Conservation (phyloP, 2,888 invertebrate species). For the Phymatocera aterrima region DNA sequence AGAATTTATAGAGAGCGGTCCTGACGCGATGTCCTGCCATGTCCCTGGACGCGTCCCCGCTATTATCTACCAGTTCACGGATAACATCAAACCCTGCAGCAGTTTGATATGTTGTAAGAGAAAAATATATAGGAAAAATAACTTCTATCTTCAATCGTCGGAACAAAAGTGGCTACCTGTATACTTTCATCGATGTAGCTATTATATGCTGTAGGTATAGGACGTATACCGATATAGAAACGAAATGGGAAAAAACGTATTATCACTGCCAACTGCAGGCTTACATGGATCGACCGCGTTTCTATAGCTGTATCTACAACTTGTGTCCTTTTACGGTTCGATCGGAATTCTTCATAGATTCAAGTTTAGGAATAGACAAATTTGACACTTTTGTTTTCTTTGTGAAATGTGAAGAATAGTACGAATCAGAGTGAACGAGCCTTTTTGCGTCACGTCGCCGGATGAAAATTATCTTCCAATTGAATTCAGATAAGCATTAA, state of each 20-base stretch:
- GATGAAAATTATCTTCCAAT: neutral
- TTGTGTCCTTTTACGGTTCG: neutral
- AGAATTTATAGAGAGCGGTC: neutral
- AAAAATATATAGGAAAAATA: too few relatives aligned
- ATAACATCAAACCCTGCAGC: conserved; percentile 2
- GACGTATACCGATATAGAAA: neutral
- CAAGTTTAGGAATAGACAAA: too few relatives aligned
- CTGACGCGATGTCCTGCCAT: neutral
- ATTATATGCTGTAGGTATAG: too few relatives aligned
- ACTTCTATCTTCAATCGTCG: conserved; percentile 4
- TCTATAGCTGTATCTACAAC: neutral
- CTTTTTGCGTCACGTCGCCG: too few relatives aligned
- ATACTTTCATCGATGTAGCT: conserved; percentile 31
- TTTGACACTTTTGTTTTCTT: too few relatives aligned
- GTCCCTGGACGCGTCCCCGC: neutral
- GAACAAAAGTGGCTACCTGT: neutral
- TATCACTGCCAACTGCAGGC: neutral
- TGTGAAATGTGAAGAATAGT: too few relatives aligned
- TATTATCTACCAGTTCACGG: neutral
- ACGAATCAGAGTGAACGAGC: too few relatives aligned
- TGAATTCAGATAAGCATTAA: too few relatives aligned
- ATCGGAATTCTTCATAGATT: too few relatives aligned
- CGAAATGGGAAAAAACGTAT: neutral
- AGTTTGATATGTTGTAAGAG: conserved; percentile 3
- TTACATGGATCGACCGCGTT: neutral